Conservation (phyloP, 2,888 invertebrate species). For the Philonicus albiceps region DNA sequence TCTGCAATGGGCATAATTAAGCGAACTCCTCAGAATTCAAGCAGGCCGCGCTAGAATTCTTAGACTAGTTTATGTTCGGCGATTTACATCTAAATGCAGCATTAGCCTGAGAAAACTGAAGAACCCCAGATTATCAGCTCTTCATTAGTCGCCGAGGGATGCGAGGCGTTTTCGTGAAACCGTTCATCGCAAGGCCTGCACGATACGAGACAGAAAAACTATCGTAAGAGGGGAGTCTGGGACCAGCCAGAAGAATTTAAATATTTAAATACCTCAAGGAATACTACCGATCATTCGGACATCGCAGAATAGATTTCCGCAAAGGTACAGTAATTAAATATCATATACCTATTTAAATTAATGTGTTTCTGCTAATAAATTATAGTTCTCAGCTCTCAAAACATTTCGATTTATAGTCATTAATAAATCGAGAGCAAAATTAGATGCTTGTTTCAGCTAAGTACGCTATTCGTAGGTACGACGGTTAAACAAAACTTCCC, state of each 20-base stretch:
- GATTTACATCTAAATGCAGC: slow-evolving; percentile 28
- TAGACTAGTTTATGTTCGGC: not conserved
- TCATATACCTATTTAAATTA: not conserved
- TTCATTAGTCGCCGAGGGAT: slow-evolving; percentile 6
- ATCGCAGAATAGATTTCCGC: not conserved
- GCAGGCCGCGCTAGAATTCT: slow-evolving; percentile 6
- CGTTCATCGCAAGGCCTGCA: not conserved
- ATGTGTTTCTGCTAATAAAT: not conserved
- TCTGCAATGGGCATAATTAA: slow-evolving; percentile 5
- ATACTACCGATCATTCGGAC: not conserved
- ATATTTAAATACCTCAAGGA: not conserved
- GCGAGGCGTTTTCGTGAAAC: not conserved
- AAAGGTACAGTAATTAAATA: not conserved
- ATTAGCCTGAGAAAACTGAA: slow-evolving; percentile 25
- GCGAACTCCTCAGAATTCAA: slow-evolving; percentile 20
- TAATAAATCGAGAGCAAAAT: too few species aligned
- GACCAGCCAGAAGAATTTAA: too few species aligned
- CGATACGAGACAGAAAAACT: not conserved
- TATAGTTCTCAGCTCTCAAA: not conserved
- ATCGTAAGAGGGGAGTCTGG: not conserved
- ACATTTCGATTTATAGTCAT: too few species aligned
- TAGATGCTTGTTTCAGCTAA: too few species aligned
- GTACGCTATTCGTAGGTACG: too few species aligned
- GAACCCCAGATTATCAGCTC: slow-evolving; percentile 1
- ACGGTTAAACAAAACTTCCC: too few species aligned